These are phyloP conservation scores for Carposina sasakii DNA, from an alignment of 1,140 invertebrate genomes.

Conservation along the genomic window DNA sequence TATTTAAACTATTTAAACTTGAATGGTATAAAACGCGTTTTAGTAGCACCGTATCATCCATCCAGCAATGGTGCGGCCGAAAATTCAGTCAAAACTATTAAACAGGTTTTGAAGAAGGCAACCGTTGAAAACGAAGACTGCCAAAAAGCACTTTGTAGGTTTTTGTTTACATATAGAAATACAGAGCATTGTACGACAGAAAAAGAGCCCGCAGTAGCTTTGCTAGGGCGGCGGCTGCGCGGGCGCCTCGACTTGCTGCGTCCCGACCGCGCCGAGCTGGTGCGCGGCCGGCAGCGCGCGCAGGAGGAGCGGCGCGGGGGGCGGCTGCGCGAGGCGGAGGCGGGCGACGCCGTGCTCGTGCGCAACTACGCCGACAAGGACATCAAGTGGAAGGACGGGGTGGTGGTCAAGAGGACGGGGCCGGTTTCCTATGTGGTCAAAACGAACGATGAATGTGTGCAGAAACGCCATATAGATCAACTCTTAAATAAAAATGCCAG, in stretches of 20 bases:
- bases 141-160: constrained; percentile 3
- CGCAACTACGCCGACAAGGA: not conserved
- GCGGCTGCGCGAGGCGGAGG: not conserved
- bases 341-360: no score
- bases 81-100: constrained; percentile 7
- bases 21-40: constrained; percentile 11
- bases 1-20: constrained; percentile 1
- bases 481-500: no score
- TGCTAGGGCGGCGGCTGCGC: constrained; percentile 4
- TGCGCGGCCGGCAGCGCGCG: not conserved
- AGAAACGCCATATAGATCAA: constrained; percentile 3
- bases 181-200: constrained; percentile 11
- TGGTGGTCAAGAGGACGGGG: not conserved
- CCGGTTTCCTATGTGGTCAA: constrained; percentile 5
- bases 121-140: constrained; percentile 4
- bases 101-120: constrained; percentile 13
- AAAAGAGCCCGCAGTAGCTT: not conserved
- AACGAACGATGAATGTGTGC: not conserved
- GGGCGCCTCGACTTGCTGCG: constrained; percentile 8
- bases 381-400: not conserved
- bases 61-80: constrained; percentile 13
- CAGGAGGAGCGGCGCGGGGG: not conserved
- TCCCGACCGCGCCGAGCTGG: constrained; percentile 1
- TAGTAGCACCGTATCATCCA: constrained; percentile 12
- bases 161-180: constrained; percentile 16